These are phyloP conservation scores for Rhabdophis nuchalis DNA, from an alignment of 2,797 vertebrate species.

Conservation along the genomic window DNA sequence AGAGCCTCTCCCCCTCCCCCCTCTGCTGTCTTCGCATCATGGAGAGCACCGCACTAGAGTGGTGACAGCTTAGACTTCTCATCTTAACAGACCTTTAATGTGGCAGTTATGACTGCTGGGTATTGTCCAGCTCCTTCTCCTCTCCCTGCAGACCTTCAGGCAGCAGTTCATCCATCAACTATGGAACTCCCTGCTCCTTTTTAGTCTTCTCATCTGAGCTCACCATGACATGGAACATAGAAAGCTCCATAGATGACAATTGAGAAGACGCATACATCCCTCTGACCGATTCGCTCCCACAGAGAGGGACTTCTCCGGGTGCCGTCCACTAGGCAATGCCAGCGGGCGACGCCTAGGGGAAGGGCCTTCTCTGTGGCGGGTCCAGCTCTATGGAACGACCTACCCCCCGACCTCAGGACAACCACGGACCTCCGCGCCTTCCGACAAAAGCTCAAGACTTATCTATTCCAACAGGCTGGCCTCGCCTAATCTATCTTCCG, in stretches of 20 bases:
- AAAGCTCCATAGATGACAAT: no score
- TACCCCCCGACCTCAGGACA: no score
- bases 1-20: fast-evolving
- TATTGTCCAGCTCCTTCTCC: neutral
- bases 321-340: no score
- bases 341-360: no score
- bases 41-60: neutral
- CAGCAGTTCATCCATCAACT: neutral
- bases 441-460: no score
- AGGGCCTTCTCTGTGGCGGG: no score
- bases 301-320: no score
- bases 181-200: neutral
- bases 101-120: neutral
- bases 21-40: neutral
- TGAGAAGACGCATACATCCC: neutral
- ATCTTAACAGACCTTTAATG: neutral
- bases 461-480: no score
- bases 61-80: neutral
- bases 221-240: neutral
- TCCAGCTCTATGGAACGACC: no score
- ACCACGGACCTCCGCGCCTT: no score
- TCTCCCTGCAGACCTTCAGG: neutral
- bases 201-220: neutral
- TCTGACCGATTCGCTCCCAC: no score
- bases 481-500: no score